Percentiles rank a stretch among this genome's conserved stretches.
Conservation (phyloP, 2,113 vertebrate genomes). For the Toxostoma redivivum region DNA sequence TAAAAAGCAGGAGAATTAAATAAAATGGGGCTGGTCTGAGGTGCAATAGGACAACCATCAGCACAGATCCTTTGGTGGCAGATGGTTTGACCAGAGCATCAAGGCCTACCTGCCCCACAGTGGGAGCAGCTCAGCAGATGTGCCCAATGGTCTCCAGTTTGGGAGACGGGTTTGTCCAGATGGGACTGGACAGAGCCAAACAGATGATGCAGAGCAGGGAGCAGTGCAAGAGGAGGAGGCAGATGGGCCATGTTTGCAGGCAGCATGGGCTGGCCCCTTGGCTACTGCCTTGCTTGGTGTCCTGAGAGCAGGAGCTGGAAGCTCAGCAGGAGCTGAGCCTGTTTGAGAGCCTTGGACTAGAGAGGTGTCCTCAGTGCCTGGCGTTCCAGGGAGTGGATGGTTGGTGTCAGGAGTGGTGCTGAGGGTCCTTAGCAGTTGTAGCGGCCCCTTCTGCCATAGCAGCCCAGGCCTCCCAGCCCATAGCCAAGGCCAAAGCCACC, state of each 20-base stretch:
- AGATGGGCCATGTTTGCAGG: background rate
- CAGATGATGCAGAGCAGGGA: no score
- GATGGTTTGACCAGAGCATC: accelerated
- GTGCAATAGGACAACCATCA: accelerated
- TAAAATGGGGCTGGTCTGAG: background rate
- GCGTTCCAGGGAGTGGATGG: no score
- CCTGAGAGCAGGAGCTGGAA: no score
- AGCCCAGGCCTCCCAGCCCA: no score
- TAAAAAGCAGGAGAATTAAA: background rate
- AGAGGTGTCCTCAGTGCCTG: no score
- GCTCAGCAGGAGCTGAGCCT: no score
- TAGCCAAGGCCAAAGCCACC: no score
- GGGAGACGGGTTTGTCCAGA: background rate
- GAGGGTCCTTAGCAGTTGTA: no score
- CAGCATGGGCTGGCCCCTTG: background rate
- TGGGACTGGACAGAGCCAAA: accelerated
- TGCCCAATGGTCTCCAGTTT: accelerated
- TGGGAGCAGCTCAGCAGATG: accelerated
- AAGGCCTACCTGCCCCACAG: accelerated
- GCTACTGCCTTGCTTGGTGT: no score
- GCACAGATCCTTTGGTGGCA: background rate
- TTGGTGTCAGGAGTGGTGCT: no score
- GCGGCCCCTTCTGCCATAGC: no score
- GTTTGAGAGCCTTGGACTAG: no score
- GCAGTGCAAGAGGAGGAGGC: background rate